Conservation (phyloP, 2,888 invertebrate species). For the Aspidapion aeneum region DNA sequence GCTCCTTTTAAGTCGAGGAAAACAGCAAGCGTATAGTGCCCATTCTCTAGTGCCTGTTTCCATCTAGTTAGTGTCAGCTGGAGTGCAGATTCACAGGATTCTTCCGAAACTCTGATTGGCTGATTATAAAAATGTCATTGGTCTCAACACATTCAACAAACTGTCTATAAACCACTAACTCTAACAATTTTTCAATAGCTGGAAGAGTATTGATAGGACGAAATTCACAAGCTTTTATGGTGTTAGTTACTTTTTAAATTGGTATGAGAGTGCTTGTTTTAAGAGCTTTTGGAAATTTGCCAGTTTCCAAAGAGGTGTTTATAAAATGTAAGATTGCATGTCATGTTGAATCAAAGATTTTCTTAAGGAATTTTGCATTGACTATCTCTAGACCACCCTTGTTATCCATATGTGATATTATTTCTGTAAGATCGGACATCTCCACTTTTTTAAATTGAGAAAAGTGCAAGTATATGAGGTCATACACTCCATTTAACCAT, state of each 20-base stretch:
- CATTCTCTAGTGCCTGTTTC: neutral
- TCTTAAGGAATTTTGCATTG: neutral
- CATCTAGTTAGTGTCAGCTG: neutral
- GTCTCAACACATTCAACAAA: neutral
- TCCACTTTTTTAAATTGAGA: neutral
- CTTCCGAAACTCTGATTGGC: neutral
- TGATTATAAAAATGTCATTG: neutral
- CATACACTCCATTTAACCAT: neutral
- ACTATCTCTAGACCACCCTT: neutral
- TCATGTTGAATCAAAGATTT: no score
- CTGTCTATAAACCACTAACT: no score
- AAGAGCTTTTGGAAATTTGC: no score
- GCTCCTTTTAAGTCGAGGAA: neutral
- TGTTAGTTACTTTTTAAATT: no score
- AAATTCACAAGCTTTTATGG: no score
- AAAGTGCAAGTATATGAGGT: neutral
- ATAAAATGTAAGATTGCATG: no score
- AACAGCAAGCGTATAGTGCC: neutral
- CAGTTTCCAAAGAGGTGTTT: no score
- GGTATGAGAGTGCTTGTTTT: neutral
- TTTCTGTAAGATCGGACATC: neutral
- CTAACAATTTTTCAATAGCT: no score
- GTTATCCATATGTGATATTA: neutral
- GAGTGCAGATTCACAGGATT: neutral
- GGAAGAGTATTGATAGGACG: no score